Conservation (phyloP, 2,888 invertebrate species). For the Listrodromus nycthemerus region DNA sequence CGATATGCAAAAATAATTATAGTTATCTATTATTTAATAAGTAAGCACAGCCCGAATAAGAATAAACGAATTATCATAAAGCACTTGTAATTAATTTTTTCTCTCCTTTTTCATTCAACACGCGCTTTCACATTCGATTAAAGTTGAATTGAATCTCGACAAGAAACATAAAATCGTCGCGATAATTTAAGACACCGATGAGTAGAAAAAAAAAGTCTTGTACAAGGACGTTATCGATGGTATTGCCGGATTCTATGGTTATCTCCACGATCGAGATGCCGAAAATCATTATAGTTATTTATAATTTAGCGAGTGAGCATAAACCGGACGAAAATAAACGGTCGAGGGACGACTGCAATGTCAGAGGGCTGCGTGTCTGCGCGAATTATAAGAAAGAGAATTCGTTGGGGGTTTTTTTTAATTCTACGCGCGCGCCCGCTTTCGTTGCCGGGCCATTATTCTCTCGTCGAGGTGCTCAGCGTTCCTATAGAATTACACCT, state of each 20-base stretch:
- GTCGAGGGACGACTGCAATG: background rate
- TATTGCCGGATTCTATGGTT: background rate
- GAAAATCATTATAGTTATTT: background rate
- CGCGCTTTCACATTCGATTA: slow-evolving; percentile 54
- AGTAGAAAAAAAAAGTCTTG: slow-evolving; percentile 1
- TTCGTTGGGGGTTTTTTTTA: slow-evolving; percentile 6
- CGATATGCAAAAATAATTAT: too few relatives aligned
- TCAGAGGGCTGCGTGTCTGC: background rate
- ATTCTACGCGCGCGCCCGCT: slow-evolving; percentile 23
- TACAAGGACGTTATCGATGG: background rate
- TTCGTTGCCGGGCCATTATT: slow-evolving; percentile 30
- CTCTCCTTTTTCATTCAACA: too few relatives aligned
- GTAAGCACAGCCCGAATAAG: too few relatives aligned
- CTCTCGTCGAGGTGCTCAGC: slow-evolving; percentile 24
- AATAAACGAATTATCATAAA: too few relatives aligned
- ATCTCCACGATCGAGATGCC: background rate
- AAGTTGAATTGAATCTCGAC: slow-evolving; percentile 73
- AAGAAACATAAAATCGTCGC: slow-evolving; percentile 62
- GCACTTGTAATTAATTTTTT: too few relatives aligned
- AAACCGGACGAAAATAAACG: background rate
- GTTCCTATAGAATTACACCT: slow-evolving; percentile 47
- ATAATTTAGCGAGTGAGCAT: background rate
- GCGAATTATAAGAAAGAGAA: background rate
- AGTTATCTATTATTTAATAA: too few relatives aligned
- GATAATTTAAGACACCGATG: slow-evolving; percentile 39